Base-by-base conservation (phyloP, 2,888 invertebrate genomes). In the Eupithecia subumbrata region DNA sequence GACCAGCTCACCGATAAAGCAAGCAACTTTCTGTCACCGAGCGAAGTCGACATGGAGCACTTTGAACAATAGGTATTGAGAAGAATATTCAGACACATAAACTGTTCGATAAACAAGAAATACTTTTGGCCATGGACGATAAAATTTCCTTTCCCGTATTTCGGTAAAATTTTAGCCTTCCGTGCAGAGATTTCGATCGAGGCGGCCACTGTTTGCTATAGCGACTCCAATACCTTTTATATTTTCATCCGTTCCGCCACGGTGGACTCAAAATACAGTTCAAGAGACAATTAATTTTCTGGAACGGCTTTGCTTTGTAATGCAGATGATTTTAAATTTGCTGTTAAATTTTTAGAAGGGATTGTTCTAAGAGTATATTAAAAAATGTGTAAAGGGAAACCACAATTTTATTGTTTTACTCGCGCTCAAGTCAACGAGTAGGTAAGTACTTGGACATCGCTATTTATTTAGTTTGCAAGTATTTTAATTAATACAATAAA, bases 211-310 rank as follows among this genome's bases (percentile, higher is more conserved):
- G 83, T 86, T 85, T 86, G 82, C 84, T 83, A 83, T 83, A 84
- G 83, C 84, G 82, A 73, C 78, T 78, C 79, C 82, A 85, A 85
- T 86, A 82, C 83, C 83, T 86, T 85, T 85, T 82, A 85, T 85
- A 85, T 87, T 87, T 80, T 86, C 83, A 83, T 84, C 82, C 82
- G 83, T 86, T 84, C 80, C 83, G 82, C 83, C 82, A 82, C 81
- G 81, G 78, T 80, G 78, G 74, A 84, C 80, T 80, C 84, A 83
- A 86, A 86, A 85, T 81, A 84, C 82, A 80, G 81, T 84, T 84
- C 82, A 83, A 82, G 80, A 84, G 78, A 84, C 82, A 83, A 83
- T 82, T 81, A 81, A 80, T 80, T 77, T 79, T 78, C 75, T 74
- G 76, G 75, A 78, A 75, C 72, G 72, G 74, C 79, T 76, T 75